These are phyloP conservation scores for Chondrilla cf. caribensis DNA, from an alignment of 37 sponge, comb jelly and placozoan species.

Conservation along the genomic window DNA sequence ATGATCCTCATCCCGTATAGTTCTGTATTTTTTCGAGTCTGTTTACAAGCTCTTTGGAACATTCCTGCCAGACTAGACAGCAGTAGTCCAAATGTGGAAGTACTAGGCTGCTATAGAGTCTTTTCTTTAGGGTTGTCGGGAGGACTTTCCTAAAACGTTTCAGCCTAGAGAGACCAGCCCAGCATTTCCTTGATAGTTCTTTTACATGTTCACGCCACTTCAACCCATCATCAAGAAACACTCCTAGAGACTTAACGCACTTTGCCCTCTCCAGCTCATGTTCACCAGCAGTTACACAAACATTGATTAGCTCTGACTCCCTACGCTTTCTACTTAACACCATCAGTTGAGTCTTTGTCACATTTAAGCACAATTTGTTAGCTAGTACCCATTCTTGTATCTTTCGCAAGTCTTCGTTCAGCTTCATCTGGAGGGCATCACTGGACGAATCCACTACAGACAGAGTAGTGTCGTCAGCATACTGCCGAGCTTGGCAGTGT, in stretches of 20 bases:
- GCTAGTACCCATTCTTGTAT: not conserved
- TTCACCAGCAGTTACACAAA: not conserved
- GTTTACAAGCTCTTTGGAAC: not conserved
- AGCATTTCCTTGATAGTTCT: slow-evolving; percentile 12
- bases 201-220: slow-evolving; percentile 16
- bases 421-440: not conserved
- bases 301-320: not conserved
- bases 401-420: not conserved
- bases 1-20: slow-evolving; percentile 19
- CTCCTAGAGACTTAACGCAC: not conserved
- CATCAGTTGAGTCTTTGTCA: not conserved
- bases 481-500: not conserved
- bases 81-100: slow-evolving; percentile 29
- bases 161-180: not conserved
- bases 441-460: not conserved
- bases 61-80: slow-evolving; percentile 30
- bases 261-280: not conserved
- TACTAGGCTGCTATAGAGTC: not conserved
- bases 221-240: slow-evolving; percentile 18
- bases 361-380: not conserved
- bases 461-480: slow-evolving; percentile 36
- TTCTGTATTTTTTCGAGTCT: slow-evolving; percentile 13
- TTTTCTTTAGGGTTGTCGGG: not conserved
- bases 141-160: slow-evolving; percentile 10
- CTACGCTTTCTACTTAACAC: not conserved